Base-by-base conservation (phyloP, 2,113 vertebrate genomes). In the Sander vitreus region DNA sequence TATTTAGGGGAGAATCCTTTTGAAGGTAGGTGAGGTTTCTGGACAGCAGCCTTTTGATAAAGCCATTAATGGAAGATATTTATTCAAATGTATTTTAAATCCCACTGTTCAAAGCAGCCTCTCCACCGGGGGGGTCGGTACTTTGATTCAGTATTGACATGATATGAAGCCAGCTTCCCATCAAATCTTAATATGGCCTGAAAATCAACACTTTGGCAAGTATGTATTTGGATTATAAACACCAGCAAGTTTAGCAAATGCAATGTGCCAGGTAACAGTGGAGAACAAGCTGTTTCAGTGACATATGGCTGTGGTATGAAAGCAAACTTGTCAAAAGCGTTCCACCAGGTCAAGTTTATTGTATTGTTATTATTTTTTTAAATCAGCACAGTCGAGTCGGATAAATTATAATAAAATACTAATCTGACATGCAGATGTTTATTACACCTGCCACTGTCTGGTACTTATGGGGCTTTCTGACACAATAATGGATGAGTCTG, bases 81-180 rank as follows among this genome's bases (percentile, higher is more conserved):
- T 73, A 88, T 86, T 90, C 3, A 90, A 76, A 92, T 88, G 73
- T 76, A 84, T 88, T 87, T 75, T 75, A 15, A 14, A 73, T 27
- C 57, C 16, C 27, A 4, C 53, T n/a, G 67, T 90, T 88, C 77
- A 84, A 86, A 73, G 75, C 58, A 60, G 10, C 33, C 45, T 33
- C 58, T 58, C 58, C 63, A 45, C 60, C 1, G 25, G 50, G 70
- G 70, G 47, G 23, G 51, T n/a, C 0, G 4, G 47, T 43, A 16
- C 54, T 59, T 12, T 88, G 74, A 76, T 73, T 75, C 55, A 55
- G 3, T 80, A 50, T 39, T 71, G 70, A 86, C 76, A 51, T 30
- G 11, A 50, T 15, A 54, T n/a, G 55, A 78, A 65, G 33, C 48
- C 19, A 9, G 50, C 76, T 84, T 71, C 23, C 45, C 13, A 59